Base-by-base conservation (phyloP, 2,797 vertebrate genomes). In the Garrulus glandarius region DNA sequence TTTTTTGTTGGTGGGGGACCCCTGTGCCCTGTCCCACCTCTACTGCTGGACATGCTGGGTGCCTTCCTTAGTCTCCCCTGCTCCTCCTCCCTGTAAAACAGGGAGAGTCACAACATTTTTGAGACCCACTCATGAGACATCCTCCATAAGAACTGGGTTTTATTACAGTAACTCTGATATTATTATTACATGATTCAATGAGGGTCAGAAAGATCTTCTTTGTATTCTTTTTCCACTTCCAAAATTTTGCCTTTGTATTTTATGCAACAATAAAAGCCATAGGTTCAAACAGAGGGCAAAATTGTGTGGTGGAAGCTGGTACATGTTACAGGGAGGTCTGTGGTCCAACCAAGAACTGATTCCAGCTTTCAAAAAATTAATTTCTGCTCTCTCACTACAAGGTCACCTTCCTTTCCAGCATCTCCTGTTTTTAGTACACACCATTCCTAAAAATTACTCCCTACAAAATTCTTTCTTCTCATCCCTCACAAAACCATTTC, bases 161-260 rank as follows among this genome's bases (percentile, higher is more conserved):
- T 84, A 78, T 69, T 78, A 75, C 65, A 95, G 57, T 59, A 78
- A 81, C 59, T 86, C 46, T 69, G 80, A 41, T 47, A 55, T 91
- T 91, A 93, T 80, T 86, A 83, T 47, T 53, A 65, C 0, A 2
- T 55, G 80, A 86, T 78, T 92, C 85, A 90, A 4, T 59, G 70
- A 61, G 41, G 69, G 83, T 92, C 87, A 82, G 34, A 88, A 90
- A 69, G 85, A 94, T 78, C 59, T 32, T 68, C 71, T 92, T 90
- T 77, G 68, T 91, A 83, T 64, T 74, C 61, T 37, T 60, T 89
- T 93, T 91, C 85, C 15, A 87, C 34, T 93, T 89, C 57, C 60
- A 57, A 89, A 91, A 83, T n/a, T n/a, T n/a, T n/a, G 26, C 30
- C 27, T 94, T 92, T 89, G 47, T 61, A 80, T 91, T 93, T 93